These are phyloP conservation scores for Colius striatus DNA, from an alignment of 2,113 vertebrate genomes.

Conservation along the genomic window DNA sequence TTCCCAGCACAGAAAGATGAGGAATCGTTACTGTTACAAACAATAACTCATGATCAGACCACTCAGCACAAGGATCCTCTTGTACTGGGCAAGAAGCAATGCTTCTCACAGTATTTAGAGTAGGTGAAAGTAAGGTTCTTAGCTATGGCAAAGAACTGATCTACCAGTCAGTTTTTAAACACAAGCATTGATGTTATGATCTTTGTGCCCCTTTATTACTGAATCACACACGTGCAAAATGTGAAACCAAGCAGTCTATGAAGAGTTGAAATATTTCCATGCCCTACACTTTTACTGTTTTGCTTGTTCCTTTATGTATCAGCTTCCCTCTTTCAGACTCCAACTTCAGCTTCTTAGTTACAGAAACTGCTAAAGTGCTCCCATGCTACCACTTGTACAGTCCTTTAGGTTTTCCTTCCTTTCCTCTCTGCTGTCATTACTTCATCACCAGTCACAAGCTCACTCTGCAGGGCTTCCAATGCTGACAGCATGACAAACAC, in stretches of 20 bases:
- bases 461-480: background rate
- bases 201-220: background rate
- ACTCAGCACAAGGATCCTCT: background rate
- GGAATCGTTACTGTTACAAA: background rate
- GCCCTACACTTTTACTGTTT: background rate
- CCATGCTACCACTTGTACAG: background rate
- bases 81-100: background rate
- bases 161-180: background rate
- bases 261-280: background rate
- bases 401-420: background rate
- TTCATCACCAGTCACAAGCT: background rate
- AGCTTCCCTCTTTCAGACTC: background rate
- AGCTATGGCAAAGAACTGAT: background rate
- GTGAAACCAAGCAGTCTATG: background rate
- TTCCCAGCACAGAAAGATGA: background rate
- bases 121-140: background rate
- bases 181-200: background rate
- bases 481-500: conserved; percentile 1
- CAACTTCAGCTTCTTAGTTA: background rate
- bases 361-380: background rate
- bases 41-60: background rate
- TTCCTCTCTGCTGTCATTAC: background rate
- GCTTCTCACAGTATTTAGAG: background rate
- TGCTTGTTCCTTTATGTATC: background rate
- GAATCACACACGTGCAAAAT: background rate